phyloP scores from a whole-genome alignment of 2,888 invertebrate genomes.

The Orgyia antiqua region DNA sequence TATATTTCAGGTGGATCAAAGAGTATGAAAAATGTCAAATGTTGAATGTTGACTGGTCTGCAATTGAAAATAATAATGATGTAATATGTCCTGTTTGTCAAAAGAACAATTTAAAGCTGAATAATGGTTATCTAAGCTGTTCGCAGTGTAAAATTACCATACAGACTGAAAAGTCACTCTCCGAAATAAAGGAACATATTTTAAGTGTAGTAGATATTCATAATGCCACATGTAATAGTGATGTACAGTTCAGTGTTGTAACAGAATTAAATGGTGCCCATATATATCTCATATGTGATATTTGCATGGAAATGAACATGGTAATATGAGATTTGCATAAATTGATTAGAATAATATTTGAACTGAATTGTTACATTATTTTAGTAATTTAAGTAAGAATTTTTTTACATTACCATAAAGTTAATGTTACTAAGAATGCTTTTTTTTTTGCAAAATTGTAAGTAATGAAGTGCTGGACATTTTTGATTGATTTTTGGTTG shows the following conservation, averaged over 20 bases:
- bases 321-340: conserved; percentile 20
- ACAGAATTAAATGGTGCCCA: conserved; percentile 49
- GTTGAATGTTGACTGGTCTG: conserved; percentile 58
- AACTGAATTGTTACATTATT: no score
- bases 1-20: conserved; percentile 49
- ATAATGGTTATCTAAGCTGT: conserved; percentile 35
- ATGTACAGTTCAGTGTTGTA: conserved; percentile 48
- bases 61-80: conserved; percentile 47
- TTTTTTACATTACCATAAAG: no score
- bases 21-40: conserved; percentile 63
- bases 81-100: conserved; percentile 77
- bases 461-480: no score
- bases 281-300: conserved; percentile 58
- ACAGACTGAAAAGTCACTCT: conserved; percentile 38
- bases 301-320: conserved; percentile 54
- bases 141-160: conserved; percentile 50
- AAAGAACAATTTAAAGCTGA: conserved; percentile 45
- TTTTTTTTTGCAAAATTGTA: no score
- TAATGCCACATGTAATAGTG: conserved; percentile 35
- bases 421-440: no score
- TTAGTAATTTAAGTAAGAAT: no score
- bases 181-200: conserved; percentile 45
- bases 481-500: no score
- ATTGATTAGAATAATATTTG: no score
- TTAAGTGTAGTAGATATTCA: conserved; percentile 47